phyloP scores from a whole-genome alignment of 2,113 vertebrate species.

The Callipepla californica region DNA sequence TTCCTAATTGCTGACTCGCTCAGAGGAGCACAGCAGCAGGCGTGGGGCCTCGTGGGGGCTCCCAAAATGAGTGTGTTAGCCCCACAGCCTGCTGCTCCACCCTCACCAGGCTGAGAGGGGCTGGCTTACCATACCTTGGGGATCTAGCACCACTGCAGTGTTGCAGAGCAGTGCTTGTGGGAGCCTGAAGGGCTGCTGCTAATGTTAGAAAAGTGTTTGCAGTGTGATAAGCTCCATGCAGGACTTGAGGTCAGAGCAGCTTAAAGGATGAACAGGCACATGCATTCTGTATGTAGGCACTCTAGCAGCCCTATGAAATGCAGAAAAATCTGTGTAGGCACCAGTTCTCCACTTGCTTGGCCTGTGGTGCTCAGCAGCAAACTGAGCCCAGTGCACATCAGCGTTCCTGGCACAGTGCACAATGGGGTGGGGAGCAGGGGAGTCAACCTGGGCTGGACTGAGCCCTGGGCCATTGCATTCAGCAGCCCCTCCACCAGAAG shows the following conservation, averaged over 20 bases:
- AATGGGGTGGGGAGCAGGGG: accelerated
- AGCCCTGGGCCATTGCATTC: not conserved
- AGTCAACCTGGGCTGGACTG: not conserved
- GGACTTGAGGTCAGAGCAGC: not conserved
- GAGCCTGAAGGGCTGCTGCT: constrained; percentile 3
- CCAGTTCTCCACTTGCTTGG: not conserved
- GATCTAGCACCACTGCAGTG: not conserved
- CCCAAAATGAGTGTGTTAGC: not conserved
- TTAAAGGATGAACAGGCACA: constrained; percentile 22
- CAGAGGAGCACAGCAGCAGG: not conserved
- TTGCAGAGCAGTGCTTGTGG: not conserved
- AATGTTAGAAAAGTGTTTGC: not conserved
- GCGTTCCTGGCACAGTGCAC: not conserved
- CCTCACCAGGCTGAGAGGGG: not conserved
- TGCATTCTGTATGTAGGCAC: not conserved
- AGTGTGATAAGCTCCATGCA: not conserved
- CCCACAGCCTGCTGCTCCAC: not conserved
- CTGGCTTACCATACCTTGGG: not conserved
- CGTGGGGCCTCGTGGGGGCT: not conserved
- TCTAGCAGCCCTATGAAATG: not conserved
- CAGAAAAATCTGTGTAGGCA: not conserved
- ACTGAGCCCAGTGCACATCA: accelerated
- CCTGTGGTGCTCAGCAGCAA: not conserved
- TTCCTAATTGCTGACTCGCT: not conserved
- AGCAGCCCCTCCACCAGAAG: not conserved